Base-by-base conservation (phyloP, 2,113 vertebrate genomes). In the Cyprinodon brontotheroides region DNA sequence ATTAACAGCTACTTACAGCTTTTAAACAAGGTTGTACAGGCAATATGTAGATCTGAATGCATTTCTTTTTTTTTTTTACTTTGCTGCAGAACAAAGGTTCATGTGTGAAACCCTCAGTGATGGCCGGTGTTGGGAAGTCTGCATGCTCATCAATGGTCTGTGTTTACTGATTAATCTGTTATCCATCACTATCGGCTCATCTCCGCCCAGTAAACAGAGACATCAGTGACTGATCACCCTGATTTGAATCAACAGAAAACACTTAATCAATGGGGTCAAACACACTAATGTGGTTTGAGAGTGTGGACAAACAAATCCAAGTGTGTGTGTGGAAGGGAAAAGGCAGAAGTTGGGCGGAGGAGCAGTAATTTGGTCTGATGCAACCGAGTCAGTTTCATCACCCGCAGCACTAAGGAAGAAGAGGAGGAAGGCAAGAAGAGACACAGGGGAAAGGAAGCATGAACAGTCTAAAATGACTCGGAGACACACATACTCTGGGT, bases 371-470 rank as follows among this genome's bases (percentile, higher is more conserved):
- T 41, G 74, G 71, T 81, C 75, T 83, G 85, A 82, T 86, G 84
- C 91, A 88, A 91, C 86, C 80, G 89, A 90, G 84, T 79, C 75
- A 68, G 93, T 94, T 94, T 94, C 93, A 92, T 87, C 86, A 62
- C 93, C 83, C 9, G 68, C 89, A 92, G 91, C 86, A 65, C 57
- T 1, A 17, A 77, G 10, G 85, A 82, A 20, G 78, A 75, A 45
- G 78, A 77, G 68, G 74, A 78, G 61, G 70, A 73, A 72, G 77
- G 83, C 4, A 66, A 84, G 70, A 65, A 60, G 72, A 50, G 66
- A 78, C 77, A 82, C 67, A 75, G 74, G 5, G 50, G 80, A 79
- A 82, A 76, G 84, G 85, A 79, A 75, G 69, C 53, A 88, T 84
- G 70, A 83, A 83, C 75, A 70, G 77, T 87, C 79, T 90, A 87